phyloP scores from a whole-genome alignment of 2,888 invertebrate species.

The Yponomeuta plumbellus region DNA sequence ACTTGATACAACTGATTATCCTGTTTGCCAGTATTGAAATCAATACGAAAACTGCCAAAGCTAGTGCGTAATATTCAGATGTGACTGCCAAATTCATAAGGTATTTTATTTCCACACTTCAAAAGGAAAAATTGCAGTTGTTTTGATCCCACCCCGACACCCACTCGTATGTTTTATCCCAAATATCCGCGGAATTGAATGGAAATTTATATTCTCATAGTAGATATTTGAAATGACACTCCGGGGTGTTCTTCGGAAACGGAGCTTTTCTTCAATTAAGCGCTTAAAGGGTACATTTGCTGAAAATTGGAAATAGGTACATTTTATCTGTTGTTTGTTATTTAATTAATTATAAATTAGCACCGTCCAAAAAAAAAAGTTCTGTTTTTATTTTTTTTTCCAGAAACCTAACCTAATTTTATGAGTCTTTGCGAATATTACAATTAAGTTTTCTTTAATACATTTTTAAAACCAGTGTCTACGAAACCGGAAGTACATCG shows the following conservation, averaged over 20 bases:
- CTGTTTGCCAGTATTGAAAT: too few species aligned
- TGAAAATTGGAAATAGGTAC: not conserved
- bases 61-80: not conserved
- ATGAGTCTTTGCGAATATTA: too few species aligned
- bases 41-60: too few species aligned
- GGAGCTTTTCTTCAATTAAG: not conserved
- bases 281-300: not conserved
- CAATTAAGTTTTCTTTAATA: too few species aligned
- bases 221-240: not conserved
- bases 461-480: too few species aligned
- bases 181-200: not conserved
- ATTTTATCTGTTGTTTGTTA: not conserved
- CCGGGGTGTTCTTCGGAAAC: not conserved
- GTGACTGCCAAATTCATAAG: not conserved
- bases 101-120: not conserved
- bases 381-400: too few species aligned
- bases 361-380: too few species aligned
- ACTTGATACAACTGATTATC: too few species aligned
- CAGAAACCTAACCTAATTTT: too few species aligned
- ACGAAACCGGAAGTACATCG: too few species aligned
- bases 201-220: not conserved
- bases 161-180: not conserved
- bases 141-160: not conserved
- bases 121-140: not conserved
- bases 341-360: too few species aligned